Evolutionary conservation across 1,140 invertebrate species (phyloP).

Genomic region (Dendrolimus kikuchii): DNA sequence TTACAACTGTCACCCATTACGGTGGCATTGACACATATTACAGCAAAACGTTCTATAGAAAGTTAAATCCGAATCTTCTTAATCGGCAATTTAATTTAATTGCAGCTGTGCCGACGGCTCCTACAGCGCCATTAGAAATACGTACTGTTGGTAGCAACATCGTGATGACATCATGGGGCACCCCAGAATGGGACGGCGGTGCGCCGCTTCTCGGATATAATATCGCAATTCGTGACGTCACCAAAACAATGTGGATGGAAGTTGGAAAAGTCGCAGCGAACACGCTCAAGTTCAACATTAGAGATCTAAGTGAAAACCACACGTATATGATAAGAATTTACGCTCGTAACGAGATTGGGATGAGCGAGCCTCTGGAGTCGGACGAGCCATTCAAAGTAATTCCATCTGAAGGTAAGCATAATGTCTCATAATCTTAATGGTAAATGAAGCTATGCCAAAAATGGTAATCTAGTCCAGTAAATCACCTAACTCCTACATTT

Average conservation of each 20-base stretch:
- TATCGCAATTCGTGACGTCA: conserved; percentile 92
- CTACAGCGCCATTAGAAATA: conserved; percentile 91
- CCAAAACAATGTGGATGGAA: conserved; percentile 97
- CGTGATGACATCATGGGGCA: conserved; percentile 93
- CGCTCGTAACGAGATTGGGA: conserved; percentile 95
- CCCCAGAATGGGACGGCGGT: conserved; percentile 94
- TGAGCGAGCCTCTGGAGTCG: conserved; percentile 94
- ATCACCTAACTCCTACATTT: too few relatives aligned
- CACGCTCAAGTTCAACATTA: conserved; percentile 87
- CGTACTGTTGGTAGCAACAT: conserved; percentile 86
- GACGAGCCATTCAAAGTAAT: conserved; percentile 93
- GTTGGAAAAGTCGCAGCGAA: conserved; percentile 89
- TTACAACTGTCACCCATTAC: too few relatives aligned
- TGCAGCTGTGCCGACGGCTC: conserved; percentile 89
- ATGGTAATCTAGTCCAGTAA: too few relatives aligned
- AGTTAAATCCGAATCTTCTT: too few relatives aligned
- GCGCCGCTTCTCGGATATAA: conserved; percentile 93
- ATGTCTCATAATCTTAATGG: too few relatives aligned
- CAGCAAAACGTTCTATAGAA: too few relatives aligned
- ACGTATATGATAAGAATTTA: conserved; percentile 93
- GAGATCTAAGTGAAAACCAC: conserved; percentile 90
- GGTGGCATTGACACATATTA: too few relatives aligned
- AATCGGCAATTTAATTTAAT: conserved; percentile 10
- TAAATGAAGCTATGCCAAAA: too few relatives aligned
- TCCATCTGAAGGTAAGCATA: conserved; percentile 80